Conservation (phyloP, 1,140 invertebrate species). For the Galleria mellonella region DNA sequence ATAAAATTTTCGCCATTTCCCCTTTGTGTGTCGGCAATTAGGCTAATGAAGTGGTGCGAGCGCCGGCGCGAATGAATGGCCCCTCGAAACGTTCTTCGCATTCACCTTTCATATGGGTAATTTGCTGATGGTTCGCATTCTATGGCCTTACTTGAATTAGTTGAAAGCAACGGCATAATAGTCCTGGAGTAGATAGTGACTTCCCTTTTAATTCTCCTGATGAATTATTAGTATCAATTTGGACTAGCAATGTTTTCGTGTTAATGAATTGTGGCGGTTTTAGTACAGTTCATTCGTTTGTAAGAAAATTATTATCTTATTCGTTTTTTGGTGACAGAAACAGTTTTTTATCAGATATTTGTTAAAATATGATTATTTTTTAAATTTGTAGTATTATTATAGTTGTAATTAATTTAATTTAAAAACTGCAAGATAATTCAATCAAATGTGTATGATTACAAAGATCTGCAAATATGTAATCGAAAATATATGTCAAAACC, state of each 20-base stretch:
- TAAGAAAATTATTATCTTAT: no score
- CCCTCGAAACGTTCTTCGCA: slow-evolving; percentile 43
- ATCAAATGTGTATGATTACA: no score
- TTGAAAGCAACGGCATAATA: slow-evolving; percentile 17
- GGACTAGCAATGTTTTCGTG: background rate
- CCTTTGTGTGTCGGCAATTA: slow-evolving; percentile 63
- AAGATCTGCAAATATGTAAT: no score
- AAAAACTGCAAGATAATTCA: no score
- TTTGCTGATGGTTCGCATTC: slow-evolving; percentile 50
- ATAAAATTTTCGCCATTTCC: slow-evolving; percentile 64
- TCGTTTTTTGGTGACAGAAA: no score
- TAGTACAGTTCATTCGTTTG: no score
- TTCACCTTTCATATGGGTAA: slow-evolving; percentile 67
- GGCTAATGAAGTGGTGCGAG: slow-evolving; percentile 62
- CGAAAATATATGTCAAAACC: no score
- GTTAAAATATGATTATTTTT: no score
- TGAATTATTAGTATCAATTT: slow-evolving; percentile 2
- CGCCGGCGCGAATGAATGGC: slow-evolving; percentile 52
- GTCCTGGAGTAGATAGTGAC: slow-evolving; percentile 3
- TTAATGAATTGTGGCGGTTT: background rate
- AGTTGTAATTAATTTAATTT: no score
- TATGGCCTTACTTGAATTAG: slow-evolving; percentile 36
- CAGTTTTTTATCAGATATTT: no score
- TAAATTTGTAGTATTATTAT: no score
- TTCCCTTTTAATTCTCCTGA: slow-evolving; percentile 3